These are phyloP conservation scores for Epinephelus cyanopodus DNA, from an alignment of 2,113 vertebrate genomes.

Conservation along the genomic window DNA sequence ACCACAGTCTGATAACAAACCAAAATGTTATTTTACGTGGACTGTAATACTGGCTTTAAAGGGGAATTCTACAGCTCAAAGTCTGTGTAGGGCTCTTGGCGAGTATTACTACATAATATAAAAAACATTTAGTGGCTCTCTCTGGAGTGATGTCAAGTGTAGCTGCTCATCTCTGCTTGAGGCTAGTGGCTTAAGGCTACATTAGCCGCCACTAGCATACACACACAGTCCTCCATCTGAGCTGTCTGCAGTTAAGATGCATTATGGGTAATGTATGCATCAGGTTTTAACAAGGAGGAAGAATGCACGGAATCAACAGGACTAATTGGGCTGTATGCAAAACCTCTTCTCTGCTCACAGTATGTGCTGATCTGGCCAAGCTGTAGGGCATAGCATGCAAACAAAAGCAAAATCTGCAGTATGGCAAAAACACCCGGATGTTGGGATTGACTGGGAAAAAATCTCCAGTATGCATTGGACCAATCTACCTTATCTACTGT, in stretches of 20 bases:
- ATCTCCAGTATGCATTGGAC: no score
- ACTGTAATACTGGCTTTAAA: background rate
- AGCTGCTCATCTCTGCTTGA: background rate
- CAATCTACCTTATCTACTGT: no score
- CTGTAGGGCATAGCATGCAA: no score
- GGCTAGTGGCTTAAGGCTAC: background rate
- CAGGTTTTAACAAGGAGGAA: background rate
- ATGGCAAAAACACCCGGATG: no score
- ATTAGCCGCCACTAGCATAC: background rate
- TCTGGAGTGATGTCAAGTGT: background rate
- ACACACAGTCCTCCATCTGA: background rate
- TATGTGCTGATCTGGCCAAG: no score
- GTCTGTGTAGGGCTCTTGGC: background rate
- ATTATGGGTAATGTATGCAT: background rate
- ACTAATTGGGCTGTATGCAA: no score
- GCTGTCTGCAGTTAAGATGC: background rate
- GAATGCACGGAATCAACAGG: background rate
- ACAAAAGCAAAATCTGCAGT: no score
- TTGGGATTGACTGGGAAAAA: no score
- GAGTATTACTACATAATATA: background rate
- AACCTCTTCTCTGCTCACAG: no score
- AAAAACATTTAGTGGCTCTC: background rate
- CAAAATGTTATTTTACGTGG: background rate
- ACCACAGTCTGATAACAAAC: slow-evolving; percentile 9
- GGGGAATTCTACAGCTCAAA: background rate